Evolutionary conservation across 1,140 invertebrate genomes (phyloP).

Genomic region (Drosophila carrolli): DNA sequence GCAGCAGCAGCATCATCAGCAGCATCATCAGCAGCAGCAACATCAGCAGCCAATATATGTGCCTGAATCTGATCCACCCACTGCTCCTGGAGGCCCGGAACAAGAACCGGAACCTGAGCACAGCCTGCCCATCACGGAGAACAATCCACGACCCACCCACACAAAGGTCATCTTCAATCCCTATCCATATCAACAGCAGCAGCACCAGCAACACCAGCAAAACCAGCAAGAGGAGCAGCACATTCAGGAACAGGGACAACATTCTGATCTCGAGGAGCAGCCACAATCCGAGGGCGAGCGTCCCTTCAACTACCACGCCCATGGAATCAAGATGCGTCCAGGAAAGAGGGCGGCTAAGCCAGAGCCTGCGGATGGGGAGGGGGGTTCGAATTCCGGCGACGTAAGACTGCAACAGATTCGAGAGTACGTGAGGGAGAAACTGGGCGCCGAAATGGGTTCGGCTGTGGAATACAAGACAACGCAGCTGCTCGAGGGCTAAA

Average conservation of each 20-base stretch:
- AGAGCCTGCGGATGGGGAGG: slow-evolving; percentile 8
- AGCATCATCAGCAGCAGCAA: slow-evolving; percentile 24
- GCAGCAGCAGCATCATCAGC: slow-evolving; percentile 22
- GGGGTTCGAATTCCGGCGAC: slow-evolving; percentile 19
- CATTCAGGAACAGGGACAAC: slow-evolving; percentile 19
- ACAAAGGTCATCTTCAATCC: slow-evolving; percentile 80
- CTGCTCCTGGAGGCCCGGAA: slow-evolving; percentile 26
- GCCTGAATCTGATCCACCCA: slow-evolving; percentile 55
- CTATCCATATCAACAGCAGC: slow-evolving; percentile 60
- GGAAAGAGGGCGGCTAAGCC: slow-evolving; percentile 57
- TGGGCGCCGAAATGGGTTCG: slow-evolving; percentile 76
- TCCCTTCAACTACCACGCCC: slow-evolving; percentile 81
- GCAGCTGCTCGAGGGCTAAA: slow-evolving; percentile 69
- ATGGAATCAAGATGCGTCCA: slow-evolving; percentile 51
- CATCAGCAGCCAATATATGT: slow-evolving; percentile 70
- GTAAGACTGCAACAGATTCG: slow-evolving; percentile 70
- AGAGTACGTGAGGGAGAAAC: slow-evolving; percentile 75
- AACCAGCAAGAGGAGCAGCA: slow-evolving; percentile 31
- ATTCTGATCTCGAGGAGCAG: slow-evolving; percentile 20
- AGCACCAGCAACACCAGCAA: slow-evolving; percentile 16
- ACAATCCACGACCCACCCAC: slow-evolving; percentile 78
- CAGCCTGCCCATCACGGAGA: slow-evolving; percentile 68
- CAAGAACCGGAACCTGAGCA: slow-evolving; percentile 32
- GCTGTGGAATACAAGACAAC: slow-evolving; percentile 80
- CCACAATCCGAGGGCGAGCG: slow-evolving; percentile 42